These are phyloP conservation scores for Euphydryas editha DNA, from an alignment of 2,888 invertebrate species.

Conservation along the genomic window DNA sequence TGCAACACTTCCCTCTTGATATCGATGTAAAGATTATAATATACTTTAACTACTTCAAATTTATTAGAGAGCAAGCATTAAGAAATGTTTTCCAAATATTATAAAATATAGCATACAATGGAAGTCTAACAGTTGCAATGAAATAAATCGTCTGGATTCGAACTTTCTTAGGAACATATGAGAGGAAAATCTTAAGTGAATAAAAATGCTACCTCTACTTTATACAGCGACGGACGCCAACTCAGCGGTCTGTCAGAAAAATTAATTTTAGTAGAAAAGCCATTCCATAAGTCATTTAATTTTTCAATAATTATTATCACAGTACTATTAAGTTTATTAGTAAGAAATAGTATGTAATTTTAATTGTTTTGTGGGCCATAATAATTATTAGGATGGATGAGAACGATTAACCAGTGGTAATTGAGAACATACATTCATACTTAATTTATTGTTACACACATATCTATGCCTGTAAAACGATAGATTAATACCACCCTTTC, in stretches of 20 bases:
- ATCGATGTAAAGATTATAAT: too few species aligned
- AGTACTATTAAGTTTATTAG: background rate
- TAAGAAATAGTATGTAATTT: too few species aligned
- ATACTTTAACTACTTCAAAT: background rate
- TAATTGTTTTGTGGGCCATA: too few species aligned
- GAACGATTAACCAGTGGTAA: too few species aligned
- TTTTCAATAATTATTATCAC: background rate
- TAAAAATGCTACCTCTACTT: background rate
- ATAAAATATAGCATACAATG: background rate
- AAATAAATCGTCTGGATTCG: conserved; percentile 6
- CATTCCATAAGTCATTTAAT: background rate
- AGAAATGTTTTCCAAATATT: background rate
- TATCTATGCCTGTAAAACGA: too few species aligned
- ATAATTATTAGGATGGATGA: too few species aligned
- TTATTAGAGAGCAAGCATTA: background rate
- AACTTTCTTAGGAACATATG: background rate
- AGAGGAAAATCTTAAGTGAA: background rate
- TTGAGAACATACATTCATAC: too few species aligned
- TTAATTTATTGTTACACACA: too few species aligned
- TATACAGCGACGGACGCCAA: background rate
- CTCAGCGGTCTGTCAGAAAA: background rate
- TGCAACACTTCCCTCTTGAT: too few species aligned
- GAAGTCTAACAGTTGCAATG: background rate
- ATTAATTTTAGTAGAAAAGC: background rate
- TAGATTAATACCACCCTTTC: too few species aligned